phyloP scores from a whole-genome alignment of 2,888 invertebrate species.

The Amphipoea lucens region DNA sequence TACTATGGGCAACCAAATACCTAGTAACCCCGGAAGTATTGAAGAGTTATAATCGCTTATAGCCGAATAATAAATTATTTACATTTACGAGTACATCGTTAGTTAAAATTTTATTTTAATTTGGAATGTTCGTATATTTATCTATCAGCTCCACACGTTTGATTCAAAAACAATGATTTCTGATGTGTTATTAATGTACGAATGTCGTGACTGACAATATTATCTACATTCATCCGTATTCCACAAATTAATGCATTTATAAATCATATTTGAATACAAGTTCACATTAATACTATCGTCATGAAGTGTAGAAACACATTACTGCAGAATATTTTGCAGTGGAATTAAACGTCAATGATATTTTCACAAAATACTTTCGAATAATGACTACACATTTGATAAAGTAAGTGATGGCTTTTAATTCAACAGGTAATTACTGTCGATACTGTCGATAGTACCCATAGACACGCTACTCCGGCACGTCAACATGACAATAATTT shows the following conservation, averaged over 20 bases:
- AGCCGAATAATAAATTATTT: neutral
- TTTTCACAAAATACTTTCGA: slow-evolving; percentile 21
- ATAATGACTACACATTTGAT: slow-evolving; percentile 16
- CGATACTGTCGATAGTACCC: slow-evolving; percentile 31
- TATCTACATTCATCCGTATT: slow-evolving; percentile 39
- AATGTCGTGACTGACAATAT: slow-evolving; percentile 60
- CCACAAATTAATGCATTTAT: slow-evolving; percentile 48
- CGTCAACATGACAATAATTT: slow-evolving; percentile 45
- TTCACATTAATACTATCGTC: slow-evolving; percentile 32
- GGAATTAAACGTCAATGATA: neutral
- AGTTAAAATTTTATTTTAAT: slow-evolving; percentile 43
- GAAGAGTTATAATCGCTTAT: neutral
- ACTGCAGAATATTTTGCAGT: slow-evolving; percentile 46
- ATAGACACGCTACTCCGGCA: slow-evolving; percentile 35
- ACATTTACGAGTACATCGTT: slow-evolving; percentile 20
- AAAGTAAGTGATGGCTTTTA: slow-evolving; percentile 21
- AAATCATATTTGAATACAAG: slow-evolving; percentile 38
- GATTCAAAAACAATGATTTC: slow-evolving; percentile 52
- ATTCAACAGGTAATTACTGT: slow-evolving; percentile 32
- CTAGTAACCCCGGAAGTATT: neutral
- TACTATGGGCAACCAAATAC: neutral
- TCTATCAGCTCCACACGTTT: slow-evolving; percentile 35
- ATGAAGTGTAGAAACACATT: slow-evolving; percentile 9
- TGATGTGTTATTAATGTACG: slow-evolving; percentile 61
- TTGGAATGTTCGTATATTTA: slow-evolving; percentile 23